Percentiles rank a stretch among this genome's conserved stretches.
These are phyloP conservation scores for Apteryx mantelli DNA, from an alignment of 2,113 vertebrate species.

Conservation along the genomic window DNA sequence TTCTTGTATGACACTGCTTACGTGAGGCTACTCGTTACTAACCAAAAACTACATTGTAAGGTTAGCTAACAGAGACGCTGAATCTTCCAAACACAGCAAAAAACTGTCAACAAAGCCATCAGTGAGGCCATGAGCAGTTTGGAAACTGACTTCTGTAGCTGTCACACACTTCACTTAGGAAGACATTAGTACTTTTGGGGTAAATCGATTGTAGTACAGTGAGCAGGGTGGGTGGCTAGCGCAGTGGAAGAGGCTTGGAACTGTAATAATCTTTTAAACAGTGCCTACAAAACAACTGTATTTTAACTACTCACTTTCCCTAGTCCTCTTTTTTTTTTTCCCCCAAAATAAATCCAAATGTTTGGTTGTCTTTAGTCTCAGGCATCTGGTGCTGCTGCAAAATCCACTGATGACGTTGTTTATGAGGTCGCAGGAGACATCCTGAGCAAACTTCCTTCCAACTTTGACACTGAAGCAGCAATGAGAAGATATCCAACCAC, in stretches of 20 bases:
- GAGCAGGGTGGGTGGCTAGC: too few relatives aligned
- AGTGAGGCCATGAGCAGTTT: too few relatives aligned
- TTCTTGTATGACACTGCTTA: too few relatives aligned
- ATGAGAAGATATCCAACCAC: constrained; percentile 86
- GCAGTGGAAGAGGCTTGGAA: neutral
- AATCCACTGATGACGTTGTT: constrained; percentile 85
- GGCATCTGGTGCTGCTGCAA: constrained; percentile 79
- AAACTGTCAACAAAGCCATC: too few relatives aligned
- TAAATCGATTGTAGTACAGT: too few relatives aligned
- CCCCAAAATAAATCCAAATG: neutral
- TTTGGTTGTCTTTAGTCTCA: constrained; percentile 75
- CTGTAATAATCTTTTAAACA: neutral
- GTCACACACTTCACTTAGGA: too few relatives aligned
- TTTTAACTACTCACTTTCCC: neutral
- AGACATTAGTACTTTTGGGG: too few relatives aligned
- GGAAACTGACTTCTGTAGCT: too few relatives aligned
- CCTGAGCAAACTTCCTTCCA: constrained; percentile 83
- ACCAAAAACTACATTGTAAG: too few relatives aligned
- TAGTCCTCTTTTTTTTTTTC: neutral
- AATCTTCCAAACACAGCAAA: too few relatives aligned
- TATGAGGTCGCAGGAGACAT: constrained; percentile 88
- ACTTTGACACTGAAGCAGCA: constrained; percentile 84
- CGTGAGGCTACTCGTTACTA: too few relatives aligned
- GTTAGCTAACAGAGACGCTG: too few relatives aligned
- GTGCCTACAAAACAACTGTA: neutral